Conservation (phyloP, 2,113 vertebrate genomes). For the Setophaga petechia region DNA sequence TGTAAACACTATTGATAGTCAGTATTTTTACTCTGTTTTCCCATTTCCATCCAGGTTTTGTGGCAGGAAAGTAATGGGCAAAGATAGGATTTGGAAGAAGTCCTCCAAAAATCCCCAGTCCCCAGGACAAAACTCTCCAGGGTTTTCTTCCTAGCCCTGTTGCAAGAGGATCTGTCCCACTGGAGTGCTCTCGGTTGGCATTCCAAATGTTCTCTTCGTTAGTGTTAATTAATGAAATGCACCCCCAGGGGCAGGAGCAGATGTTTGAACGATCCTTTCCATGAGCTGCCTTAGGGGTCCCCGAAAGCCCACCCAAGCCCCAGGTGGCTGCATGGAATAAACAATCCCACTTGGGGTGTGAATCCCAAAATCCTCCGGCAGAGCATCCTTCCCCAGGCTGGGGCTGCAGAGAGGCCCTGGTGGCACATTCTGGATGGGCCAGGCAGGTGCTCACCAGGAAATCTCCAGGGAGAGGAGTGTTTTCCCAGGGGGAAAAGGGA, state of each 20-base stretch:
- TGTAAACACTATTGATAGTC: neutral
- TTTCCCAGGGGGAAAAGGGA: neutral
- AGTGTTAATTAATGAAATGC: neutral
- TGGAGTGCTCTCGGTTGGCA: neutral
- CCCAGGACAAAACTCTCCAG: neutral
- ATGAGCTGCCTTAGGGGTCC: neutral
- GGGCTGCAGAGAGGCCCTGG: neutral
- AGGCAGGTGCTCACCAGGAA: neutral
- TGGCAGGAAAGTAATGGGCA: neutral
- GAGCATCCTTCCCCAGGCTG: neutral
- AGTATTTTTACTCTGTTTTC: neutral
- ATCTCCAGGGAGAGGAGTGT: neutral
- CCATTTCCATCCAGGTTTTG: neutral
- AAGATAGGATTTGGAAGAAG: neutral
- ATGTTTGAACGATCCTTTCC: neutral
- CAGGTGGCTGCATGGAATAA: neutral
- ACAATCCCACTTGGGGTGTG: accelerated
- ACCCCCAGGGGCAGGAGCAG: accelerated
- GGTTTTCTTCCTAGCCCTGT: neutral
- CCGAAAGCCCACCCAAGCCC: neutral
- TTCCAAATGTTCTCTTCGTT: neutral
- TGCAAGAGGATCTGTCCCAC: neutral
- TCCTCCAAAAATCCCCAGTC: neutral
- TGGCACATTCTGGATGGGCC: accelerated
- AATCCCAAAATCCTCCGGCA: neutral